A percentile compares a stretch with the other conserved stretches of the same genome.
These are phyloP conservation scores for Belonocnema kinseyi DNA, from an alignment of 1,140 invertebrate genomes.

Conservation along the genomic window DNA sequence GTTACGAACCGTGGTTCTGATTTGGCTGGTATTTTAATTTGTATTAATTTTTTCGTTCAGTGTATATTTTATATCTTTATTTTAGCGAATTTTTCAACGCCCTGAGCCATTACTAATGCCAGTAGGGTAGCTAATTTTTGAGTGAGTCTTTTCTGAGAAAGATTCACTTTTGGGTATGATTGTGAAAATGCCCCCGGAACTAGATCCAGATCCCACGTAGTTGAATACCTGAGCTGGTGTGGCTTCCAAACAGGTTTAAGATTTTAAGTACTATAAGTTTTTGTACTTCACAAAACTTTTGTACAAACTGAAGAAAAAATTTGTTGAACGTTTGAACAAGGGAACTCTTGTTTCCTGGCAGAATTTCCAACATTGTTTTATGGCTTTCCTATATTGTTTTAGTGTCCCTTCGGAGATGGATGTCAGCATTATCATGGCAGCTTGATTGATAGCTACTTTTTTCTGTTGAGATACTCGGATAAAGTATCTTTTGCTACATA, in stretches of 20 bases:
- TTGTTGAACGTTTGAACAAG: not conserved
- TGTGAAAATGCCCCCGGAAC: constrained; percentile 51
- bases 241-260: constrained; percentile 54
- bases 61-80: too few relatives aligned
- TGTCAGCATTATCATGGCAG: too few relatives aligned
- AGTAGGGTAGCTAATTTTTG: not conserved
- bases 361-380: constrained; percentile 45
- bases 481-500: too few relatives aligned
- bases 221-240: constrained; percentile 56
- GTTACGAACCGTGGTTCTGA: too few relatives aligned
- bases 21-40: too few relatives aligned
- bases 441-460: too few relatives aligned
- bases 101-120: not conserved
- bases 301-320: constrained; percentile 38
- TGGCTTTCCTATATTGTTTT: too few relatives aligned
- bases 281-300: constrained; percentile 37
- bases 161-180: not conserved
- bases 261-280: constrained; percentile 48
- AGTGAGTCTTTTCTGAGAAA: not conserved
- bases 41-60: too few relatives aligned
- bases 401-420: not conserved
- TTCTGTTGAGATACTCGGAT: too few relatives aligned
- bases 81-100: not conserved
- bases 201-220: constrained; percentile 54
- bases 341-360: constrained; percentile 28